Evolutionary conservation across 1,140 invertebrate species (phyloP).

Genomic region (Anoplophora glabripennis): DNA sequence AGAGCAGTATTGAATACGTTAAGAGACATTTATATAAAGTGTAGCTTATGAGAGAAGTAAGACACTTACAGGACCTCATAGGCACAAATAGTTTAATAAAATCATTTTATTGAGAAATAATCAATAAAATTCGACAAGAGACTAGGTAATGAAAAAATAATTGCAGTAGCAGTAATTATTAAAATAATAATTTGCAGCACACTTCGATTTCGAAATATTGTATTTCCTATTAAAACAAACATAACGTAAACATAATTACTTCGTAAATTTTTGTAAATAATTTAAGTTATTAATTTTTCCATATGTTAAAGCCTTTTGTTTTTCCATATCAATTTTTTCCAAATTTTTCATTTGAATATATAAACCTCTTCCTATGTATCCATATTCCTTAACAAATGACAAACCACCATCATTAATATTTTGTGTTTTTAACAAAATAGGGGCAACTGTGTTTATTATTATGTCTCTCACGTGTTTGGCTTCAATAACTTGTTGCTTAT

Average conservation of each 20-base stretch:
- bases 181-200: too few species aligned
- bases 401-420: constrained; percentile 25
- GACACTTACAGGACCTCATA: too few species aligned
- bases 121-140: too few species aligned
- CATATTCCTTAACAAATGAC: constrained; percentile 29
- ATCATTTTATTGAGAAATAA: too few species aligned
- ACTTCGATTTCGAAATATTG: too few species aligned
- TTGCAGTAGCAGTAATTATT: too few species aligned
- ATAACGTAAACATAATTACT: neutral
- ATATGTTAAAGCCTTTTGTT: constrained; percentile 15
- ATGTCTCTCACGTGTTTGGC: constrained; percentile 28
- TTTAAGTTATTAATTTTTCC: constrained; percentile 2
- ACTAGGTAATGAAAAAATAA: too few species aligned
- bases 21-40: too few species aligned
- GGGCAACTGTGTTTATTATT: constrained; percentile 25
- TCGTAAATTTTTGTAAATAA: neutral
- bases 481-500: constrained; percentile 30
- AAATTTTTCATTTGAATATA: constrained; percentile 33
- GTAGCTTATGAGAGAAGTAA: too few species aligned
- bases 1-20: too few species aligned
- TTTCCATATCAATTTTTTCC: constrained; percentile 19
- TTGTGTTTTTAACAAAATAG: constrained; percentile 28
- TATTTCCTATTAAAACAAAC: too few species aligned
- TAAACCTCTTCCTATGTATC: constrained; percentile 32
- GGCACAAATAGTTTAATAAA: too few species aligned